Evolutionary conservation across 23 tunicate genomes (phyloP).

Genomic region (Trididemnum clinides): DNA sequence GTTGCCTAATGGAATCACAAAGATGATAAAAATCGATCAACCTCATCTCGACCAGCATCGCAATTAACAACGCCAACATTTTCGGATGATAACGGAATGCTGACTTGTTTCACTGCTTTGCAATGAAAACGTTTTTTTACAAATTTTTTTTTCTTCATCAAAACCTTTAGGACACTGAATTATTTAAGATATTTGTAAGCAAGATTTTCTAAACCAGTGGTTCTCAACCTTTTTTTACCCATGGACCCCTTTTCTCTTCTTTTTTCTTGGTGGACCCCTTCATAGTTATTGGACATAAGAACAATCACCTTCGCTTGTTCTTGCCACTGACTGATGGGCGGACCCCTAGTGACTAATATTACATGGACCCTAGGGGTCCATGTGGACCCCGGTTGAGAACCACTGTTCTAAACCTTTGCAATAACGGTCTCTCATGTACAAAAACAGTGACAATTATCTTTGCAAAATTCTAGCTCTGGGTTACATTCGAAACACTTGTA

Average conservation of each 20-base stretch:
- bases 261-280: no score
- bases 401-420: no score
- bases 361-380: no score
- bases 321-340: no score
- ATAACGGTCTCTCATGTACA: conserved; percentile 16
- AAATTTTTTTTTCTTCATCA: conserved; percentile 56
- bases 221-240: no score
- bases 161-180: not conserved
- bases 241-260: no score
- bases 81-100: not conserved
- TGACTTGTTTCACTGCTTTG: not conserved
- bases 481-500: conserved; percentile 6
- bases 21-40: not conserved
- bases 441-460: not conserved
- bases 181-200: not conserved
- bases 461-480: not conserved
- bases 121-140: conserved; percentile 11
- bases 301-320: no score
- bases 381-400: no score
- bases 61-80: not conserved
- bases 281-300: no score
- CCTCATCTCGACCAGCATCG: conserved; percentile 20
- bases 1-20: not conserved
- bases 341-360: no score
- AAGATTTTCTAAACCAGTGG: not conserved